Evolutionary conservation across 2,888 invertebrate species (phyloP), one percentile per base, ranked within the genome.

Genomic region (Scrobipalpa atriplicella): DNA sequence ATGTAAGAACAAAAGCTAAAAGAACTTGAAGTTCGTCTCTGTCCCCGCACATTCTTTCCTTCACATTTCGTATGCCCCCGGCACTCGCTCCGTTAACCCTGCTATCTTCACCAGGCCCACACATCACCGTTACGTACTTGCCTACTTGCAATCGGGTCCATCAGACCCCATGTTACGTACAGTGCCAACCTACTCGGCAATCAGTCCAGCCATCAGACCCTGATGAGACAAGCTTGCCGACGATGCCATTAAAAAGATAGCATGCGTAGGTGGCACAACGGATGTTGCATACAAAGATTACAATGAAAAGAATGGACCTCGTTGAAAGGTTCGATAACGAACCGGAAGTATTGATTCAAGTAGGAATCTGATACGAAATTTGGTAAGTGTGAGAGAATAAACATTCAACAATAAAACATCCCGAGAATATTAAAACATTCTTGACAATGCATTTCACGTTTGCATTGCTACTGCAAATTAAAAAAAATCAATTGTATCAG

Each of bases 51-150:
- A 63, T 63, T 63, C 52, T 63, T 47, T 62, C 61, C 38, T 29
- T 36, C 65, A 74, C 74, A 81, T 83, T 84, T 82, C 70, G 80
- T 84, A 84, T 84, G 83, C 82, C 74, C 72, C 71, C 75, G 75
- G 77, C 79, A 76, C 71, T 73, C 76, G 82, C 80, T 81, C 86
- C 80, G 85, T 82, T 89, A 86, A 86, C 86, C 86, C 83, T 84
- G 79, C 86, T 88, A 88, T 87, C 87, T 86, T 73, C 75, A 77
- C 77, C 77, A 78, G 75, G 38, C 64, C 52, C 78, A 78, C 73
- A 71, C 71, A 73, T 72, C 75, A 84, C 88, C 86, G 87, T 87
- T 87, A 88, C 78, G 73, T 75, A 78, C 72, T 58, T 80, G 81
- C 78, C 73, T 75, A 78, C 72, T 58, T 80, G 81, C 78, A 82